Percentiles rank a stretch among this genome's conserved stretches.
Conservation (phyloP, 30 jellyfish, hydroid and myxozoan species). For the Cassiopea andromeda region DNA sequence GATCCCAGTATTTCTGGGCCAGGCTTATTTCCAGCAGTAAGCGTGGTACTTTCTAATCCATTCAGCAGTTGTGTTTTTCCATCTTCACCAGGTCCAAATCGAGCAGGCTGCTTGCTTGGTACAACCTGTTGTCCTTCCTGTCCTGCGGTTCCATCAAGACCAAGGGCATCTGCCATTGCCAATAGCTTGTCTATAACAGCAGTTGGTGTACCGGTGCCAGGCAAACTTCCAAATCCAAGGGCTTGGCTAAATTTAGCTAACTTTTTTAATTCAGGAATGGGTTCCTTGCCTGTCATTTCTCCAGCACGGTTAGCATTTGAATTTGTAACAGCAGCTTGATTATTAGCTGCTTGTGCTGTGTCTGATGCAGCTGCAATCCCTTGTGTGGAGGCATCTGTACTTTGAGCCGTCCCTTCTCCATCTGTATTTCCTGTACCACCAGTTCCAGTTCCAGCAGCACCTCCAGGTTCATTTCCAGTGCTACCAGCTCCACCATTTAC, state of each 20-base stretch:
- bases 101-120: conserved; percentile 53
- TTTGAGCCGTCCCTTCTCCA: not conserved
- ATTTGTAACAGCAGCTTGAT: conserved; percentile 54
- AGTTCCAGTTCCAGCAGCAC: conserved; percentile 6
- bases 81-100: conserved; percentile 73
- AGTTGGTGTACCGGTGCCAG: conserved; percentile 69
- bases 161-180: conserved; percentile 85
- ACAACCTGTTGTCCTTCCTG: conserved; percentile 5
- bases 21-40: conserved; percentile 35
- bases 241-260: conserved; percentile 71
- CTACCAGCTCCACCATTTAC: conserved; percentile 28
- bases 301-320: conserved; percentile 61
- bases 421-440: conserved; percentile 19
- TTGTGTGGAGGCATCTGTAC: conserved; percentile 19
- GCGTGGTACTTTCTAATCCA: conserved; percentile 40
- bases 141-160: conserved; percentile 57
- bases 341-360: conserved; percentile 28
- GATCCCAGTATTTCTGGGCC: conserved; percentile 59
- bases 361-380: conserved; percentile 35
- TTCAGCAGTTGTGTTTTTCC: conserved; percentile 64
- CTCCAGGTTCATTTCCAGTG: conserved; percentile 20
- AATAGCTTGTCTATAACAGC: conserved; percentile 73
- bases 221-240: conserved; percentile 66
- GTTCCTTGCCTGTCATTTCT: conserved; percentile 40
- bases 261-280: conserved; percentile 61